Base-by-base conservation (phyloP, 2,888 invertebrate genomes). In the Pachliopta kotzebuea region DNA sequence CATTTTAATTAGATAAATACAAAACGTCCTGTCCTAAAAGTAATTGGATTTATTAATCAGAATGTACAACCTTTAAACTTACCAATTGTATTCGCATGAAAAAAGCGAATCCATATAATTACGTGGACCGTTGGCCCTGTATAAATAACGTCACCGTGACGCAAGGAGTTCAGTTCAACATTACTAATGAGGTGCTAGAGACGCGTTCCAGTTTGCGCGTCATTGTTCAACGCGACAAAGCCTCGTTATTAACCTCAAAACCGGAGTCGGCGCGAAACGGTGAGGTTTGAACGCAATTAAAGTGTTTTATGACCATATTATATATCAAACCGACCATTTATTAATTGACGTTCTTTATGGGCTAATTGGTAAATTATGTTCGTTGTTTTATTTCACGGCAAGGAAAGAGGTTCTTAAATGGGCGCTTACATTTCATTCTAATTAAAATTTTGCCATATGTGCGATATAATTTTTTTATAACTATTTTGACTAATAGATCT, bases 221-320 rank as follows among this genome's bases (percentile, higher is more conserved):
- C 59, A 60, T 60, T 60, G 59, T 60, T 60, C 59, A 37, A 31
- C 31, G 29, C 26, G 52, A 60, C 59, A 60, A 60, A 60, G 59
- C 59, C 26, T 50, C 52, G 59, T 60, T 60, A 60, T 60, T 60
- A 60, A 60, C 59, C 59, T 60, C 59, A 60, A 60, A 60, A 60
- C 50, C 52, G 59, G 52, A 52, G 37, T 49, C 49, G 59, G 52
- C 23, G 17, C 21, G 52, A 31, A 31, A 20, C 31, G 49, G n/a
- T 56, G 55, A 52, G 31, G 26, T 60, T 60, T 60, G 20, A 49
- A 60, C 59, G n/a, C 59, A 60, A 60, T 60, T 60, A 60, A 31
- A 60, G 26, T 18, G n/a, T n/a, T n/a, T 50, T 50, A 21, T 29
- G 59, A 20, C 31, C 52, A 31, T 31, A 60, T 52, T 52, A 52